Base-by-base conservation (phyloP, 2,888 invertebrate genomes). In the Marronus borbonicus region DNA sequence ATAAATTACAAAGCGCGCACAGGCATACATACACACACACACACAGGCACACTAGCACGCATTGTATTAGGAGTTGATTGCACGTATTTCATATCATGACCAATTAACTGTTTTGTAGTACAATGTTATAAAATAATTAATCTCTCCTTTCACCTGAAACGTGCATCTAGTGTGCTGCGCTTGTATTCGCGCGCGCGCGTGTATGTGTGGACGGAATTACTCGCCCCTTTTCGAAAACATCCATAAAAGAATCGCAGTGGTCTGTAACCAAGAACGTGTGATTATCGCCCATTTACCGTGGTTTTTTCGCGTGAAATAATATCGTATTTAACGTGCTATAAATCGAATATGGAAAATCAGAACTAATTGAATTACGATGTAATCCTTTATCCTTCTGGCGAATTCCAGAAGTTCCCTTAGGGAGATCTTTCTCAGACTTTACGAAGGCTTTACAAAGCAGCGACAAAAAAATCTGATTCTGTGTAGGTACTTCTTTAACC, bases 61-160 rank as follows among this genome's bases (percentile, higher is more conserved):
- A 84, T 86, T 84, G 84, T 44, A 44, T 44, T 44, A 44, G 44
- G 44, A 44, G 44, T 44, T 12, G 44, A 44, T 20, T 58, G 86
- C 86, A 86, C 87, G 86, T 86, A 86, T 86, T 84, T 85, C 84
- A 84, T 85, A 86, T 86, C 87, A 86, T 86, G 87, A 85, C 86
- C 88, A 88, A 88, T 88, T 88, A 88, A 87, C 86, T 84, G 85
- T 85, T 85, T 83, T 64, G 36, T 64, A 64, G 83, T 84, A 85
- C 85, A 86, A 86, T 85, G 86, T 86, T 86, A 85, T 87, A 87
- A 87, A 86, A 86, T 87, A 87, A 87, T 88, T 87, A 87, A 87
- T 86, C 84, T 86, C 83, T 83, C 86, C 86, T 87, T 87, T 87
- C 87, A 85, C 85, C 85, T 84, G 55, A 58, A 20, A 58, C 17